Evolutionary conservation across 2,888 invertebrate species (phyloP).

Genomic region (Belgica antarctica): DNA sequence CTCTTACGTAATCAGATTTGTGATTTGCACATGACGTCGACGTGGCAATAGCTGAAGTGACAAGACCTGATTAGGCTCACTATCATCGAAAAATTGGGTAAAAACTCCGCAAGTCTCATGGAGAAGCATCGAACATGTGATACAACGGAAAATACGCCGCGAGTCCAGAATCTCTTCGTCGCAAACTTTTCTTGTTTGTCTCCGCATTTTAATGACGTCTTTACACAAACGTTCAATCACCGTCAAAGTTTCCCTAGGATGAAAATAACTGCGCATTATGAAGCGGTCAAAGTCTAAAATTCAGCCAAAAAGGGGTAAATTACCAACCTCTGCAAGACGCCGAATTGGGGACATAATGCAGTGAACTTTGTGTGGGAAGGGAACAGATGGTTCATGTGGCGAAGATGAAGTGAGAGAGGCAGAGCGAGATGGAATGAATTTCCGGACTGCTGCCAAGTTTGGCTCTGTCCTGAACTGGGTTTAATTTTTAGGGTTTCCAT

Average conservation of each 20-base stretch:
- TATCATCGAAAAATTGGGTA: no score
- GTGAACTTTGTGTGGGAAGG: background rate
- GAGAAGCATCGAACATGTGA: background rate
- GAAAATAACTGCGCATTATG: background rate
- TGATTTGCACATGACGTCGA: conserved; percentile 34
- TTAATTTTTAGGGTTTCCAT: background rate
- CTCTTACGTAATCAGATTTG: conserved; percentile 33
- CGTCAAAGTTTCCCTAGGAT: background rate
- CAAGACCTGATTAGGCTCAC: background rate
- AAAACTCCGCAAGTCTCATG: no score
- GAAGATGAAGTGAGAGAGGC: background rate
- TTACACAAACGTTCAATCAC: background rate
- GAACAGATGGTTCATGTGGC: conserved; percentile 2
- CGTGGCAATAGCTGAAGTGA: background rate
- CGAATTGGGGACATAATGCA: conserved; percentile 16
- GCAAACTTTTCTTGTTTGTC: background rate
- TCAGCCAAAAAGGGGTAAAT: background rate
- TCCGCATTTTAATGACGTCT: background rate
- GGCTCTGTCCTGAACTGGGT: background rate
- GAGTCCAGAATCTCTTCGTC: background rate
- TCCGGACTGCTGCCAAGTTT: background rate
- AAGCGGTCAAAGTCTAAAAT: background rate
- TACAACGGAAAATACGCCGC: background rate
- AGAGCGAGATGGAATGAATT: no score
- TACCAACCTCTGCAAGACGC: background rate